These are phyloP conservation scores for Uria aalge DNA, from an alignment of 2,113 vertebrate genomes.

Conservation along the genomic window DNA sequence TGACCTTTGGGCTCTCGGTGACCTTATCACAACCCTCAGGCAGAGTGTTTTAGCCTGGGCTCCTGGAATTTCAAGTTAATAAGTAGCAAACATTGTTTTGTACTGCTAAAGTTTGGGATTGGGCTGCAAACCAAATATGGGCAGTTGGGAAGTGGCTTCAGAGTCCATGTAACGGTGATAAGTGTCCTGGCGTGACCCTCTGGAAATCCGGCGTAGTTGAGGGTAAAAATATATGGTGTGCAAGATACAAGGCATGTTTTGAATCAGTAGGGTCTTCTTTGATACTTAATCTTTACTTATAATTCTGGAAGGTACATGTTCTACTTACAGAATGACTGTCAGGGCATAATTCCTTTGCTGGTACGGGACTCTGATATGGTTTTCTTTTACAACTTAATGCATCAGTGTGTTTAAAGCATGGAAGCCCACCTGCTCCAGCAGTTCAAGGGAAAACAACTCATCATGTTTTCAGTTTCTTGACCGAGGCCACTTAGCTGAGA, in stretches of 20 bases:
- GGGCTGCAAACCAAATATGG: background rate
- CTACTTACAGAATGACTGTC: background rate
- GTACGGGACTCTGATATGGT: background rate
- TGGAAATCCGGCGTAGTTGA: background rate
- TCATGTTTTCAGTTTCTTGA: background rate
- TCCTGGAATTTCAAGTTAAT: slow-evolving; percentile 28
- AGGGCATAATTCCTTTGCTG: background rate
- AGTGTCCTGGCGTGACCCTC: background rate
- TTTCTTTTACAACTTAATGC: background rate
- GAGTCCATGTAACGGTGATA: background rate
- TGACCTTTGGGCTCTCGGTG: background rate
- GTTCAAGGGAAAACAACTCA: background rate
- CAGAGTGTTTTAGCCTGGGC: background rate
- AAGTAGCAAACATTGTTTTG: background rate
- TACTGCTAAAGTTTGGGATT: background rate
- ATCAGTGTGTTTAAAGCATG: background rate
- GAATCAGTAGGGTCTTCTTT: background rate
- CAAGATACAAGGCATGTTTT: fast-evolving
- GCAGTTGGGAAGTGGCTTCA: background rate
- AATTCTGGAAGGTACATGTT: background rate
- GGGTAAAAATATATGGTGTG: background rate
- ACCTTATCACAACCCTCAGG: background rate
- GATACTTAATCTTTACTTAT: background rate
- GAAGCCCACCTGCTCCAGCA: background rate
- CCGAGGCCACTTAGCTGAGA: background rate